Evolutionary conservation across 2,113 vertebrate species (phyloP).

Genomic region (Clinocottus analis): DNA sequence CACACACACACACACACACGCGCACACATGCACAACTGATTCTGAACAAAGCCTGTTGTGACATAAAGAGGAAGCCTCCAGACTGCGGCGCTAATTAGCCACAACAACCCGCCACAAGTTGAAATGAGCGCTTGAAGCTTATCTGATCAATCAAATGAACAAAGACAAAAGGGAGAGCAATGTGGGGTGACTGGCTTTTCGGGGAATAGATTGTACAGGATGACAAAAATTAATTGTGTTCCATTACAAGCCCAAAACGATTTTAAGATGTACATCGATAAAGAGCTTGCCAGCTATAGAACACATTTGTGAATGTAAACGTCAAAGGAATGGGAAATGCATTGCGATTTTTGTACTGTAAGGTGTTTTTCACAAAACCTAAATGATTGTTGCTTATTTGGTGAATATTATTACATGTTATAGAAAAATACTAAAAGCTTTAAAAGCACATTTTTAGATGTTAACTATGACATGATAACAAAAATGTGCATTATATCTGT

Average conservation of each 20-base stretch:
- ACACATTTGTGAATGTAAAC: background rate
- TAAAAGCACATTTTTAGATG: background rate
- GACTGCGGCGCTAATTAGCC: conserved; percentile 65
- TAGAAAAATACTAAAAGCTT: background rate
- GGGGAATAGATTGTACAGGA: conserved; percentile 2
- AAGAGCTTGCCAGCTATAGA: background rate
- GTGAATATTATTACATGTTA: background rate
- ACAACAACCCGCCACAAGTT: conserved; percentile 61
- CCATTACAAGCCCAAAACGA: conserved; percentile 42
- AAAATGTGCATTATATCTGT: background rate
- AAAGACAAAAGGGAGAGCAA: conserved; percentile 65
- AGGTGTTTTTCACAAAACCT: background rate
- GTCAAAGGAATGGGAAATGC: background rate
- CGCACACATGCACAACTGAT: conserved; percentile 5
- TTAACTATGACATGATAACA: background rate
- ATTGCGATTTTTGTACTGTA: background rate
- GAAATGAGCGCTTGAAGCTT: conserved; percentile 62
- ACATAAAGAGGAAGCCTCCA: conserved; percentile 69
- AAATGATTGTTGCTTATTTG: background rate
- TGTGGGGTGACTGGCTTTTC: conserved; percentile 16
- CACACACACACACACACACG: conserved; percentile 15
- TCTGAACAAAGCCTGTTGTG: conserved; percentile 69
- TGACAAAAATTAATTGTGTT: conserved; percentile 28
- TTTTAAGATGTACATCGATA: conserved; percentile 45
- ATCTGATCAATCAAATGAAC: conserved; percentile 76